Percentiles rank a stretch among this genome's conserved stretches.
phyloP scores from a whole-genome alignment of 2,113 vertebrate species.

The Phylloscopus trochilus region DNA sequence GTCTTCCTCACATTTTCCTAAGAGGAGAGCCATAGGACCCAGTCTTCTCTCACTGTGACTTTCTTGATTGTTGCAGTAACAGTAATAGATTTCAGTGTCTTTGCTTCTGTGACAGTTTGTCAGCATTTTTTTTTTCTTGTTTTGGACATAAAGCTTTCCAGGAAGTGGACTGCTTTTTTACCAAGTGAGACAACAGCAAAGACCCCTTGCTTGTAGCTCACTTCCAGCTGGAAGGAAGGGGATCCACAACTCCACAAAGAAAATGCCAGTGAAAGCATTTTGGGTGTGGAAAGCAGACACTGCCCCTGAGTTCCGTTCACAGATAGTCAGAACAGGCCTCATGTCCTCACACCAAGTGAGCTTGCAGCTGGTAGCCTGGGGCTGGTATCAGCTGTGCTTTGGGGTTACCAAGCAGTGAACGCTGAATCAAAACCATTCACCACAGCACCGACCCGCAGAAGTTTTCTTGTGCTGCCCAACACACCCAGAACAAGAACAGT shows the following conservation, averaged over 20 bases:
- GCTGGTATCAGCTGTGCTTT: neutral
- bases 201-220: accelerated
- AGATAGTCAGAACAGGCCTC: neutral
- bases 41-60: neutral
- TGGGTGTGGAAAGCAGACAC: neutral
- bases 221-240: neutral
- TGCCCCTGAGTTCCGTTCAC: neutral
- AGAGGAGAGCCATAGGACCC: neutral
- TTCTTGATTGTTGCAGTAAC: neutral
- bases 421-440: accelerated
- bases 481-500: neutral
- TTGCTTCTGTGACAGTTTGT: neutral
- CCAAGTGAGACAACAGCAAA: neutral
- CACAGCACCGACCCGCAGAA: neutral
- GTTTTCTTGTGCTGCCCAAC: neutral
- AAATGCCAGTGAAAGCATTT: neutral
- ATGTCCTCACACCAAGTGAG: neutral
- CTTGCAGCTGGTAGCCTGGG: neutral
- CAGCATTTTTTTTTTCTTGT: neutral
- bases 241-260: neutral
- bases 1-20: neutral
- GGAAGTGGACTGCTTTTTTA: neutral
- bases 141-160: neutral
- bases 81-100: neutral
- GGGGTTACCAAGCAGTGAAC: neutral